Evolutionary conservation across 92 coral and sea anemone genomes (phyloP), one percentile per base, ranked within the genome.

Genomic region (Epizoanthus fatuus): DNA sequence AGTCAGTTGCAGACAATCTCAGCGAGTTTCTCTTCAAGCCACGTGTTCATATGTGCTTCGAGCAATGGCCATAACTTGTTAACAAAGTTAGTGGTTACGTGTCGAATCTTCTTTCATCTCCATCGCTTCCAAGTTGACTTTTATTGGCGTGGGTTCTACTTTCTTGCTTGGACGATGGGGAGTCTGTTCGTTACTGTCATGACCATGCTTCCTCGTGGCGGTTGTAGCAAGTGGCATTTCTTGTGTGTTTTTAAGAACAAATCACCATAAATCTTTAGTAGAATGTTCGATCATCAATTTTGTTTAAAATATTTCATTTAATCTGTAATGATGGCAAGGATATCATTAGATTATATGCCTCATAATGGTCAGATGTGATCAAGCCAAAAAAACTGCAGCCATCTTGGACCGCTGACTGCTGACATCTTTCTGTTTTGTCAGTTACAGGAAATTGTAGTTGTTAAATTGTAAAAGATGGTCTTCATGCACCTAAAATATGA

Each of bases 41-140:
- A 72, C 56, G 77, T 44, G 13, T 72, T 52, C 77, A 72, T 72
- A 42, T 32, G 77, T 44, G 22, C 58, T 37, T 40, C 62, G 39
- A 69, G 63, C 13, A 56, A 45, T 57, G 75, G 55, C 75, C 75
- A 80, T 63, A 80, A n/a, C 56, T 40, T 38, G 44, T 68, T 13
- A 42, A 38, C 85, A 49, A 64, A 80, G 39, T 63, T 6, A 29
- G 39, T 42, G 40, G 58, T 29, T 29, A 29, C 35, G 35, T 29
- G 35, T 1, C 1, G 2, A 2, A 29, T 29, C 35, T 29, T 29
- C 35, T 29, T 29, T 29, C 1, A 2, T 29, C 35, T 29, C 35
- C 35, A 29, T 29, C 35, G 35, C 2, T 29, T 29, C 35, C 35
- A 29, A 29, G 35, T 29, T 29, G 35, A 29, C 35, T 29, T 29